Conservation (phyloP, 2,797 vertebrate genomes). For the Microctenopoma stevenorrisi region DNA sequence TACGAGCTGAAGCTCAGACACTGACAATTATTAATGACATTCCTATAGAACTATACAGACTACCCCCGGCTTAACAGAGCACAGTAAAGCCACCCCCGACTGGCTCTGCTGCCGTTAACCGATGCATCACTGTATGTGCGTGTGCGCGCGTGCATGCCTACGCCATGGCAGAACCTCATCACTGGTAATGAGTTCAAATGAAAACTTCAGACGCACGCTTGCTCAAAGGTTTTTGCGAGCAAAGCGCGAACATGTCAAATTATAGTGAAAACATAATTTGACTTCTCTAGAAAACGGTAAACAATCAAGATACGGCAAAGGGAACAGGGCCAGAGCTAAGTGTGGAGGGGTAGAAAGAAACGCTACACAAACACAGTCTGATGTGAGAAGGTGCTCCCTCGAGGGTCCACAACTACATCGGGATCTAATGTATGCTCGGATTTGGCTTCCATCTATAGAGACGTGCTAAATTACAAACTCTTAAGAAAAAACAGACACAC, state of each 20-base stretch:
- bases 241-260: conserved; percentile 69
- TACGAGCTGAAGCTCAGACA: conserved; percentile 70
- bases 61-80: conserved; percentile 59
- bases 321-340: conserved; percentile 67
- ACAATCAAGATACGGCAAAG: conserved; percentile 64
- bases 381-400: conserved; percentile 54
- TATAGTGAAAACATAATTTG: conserved; percentile 50
- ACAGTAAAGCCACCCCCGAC: conserved; percentile 47
- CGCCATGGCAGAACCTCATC: conserved; percentile 53
- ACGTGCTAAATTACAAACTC: conserved; percentile 76
- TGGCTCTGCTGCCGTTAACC: conserved; percentile 37
- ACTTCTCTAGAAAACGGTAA: conserved; percentile 68
- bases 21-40: conserved; percentile 79
- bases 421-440: conserved; percentile 58
- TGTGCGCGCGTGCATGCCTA: conserved; percentile 26
- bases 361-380: conserved; percentile 55
- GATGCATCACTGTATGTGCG: conserved; percentile 39
- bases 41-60: conserved; percentile 71
- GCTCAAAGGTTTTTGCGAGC: conserved; percentile 63
- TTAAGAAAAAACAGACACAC: conserved; percentile 63
- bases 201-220: conserved; percentile 59
- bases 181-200: conserved; percentile 58
- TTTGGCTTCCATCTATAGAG: conserved; percentile 63
- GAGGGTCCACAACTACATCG: conserved; percentile 43
- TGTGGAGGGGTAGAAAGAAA: conserved; percentile 42